phyloP scores from a whole-genome alignment of 2,888 invertebrate genomes.

The Mystacides longicornis region DNA sequence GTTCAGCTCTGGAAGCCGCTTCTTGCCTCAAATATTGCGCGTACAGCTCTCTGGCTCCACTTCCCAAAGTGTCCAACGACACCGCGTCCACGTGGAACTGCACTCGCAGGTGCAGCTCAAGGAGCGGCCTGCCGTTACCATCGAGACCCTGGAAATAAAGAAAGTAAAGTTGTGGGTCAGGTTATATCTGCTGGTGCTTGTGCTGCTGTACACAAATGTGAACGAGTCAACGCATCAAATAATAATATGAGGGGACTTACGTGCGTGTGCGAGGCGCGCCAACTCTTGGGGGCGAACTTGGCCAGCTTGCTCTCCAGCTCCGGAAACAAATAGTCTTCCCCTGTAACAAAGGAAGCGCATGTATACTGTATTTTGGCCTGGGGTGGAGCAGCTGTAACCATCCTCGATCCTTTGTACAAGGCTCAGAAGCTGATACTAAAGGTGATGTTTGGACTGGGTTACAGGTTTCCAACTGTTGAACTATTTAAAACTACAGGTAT shows the following conservation, averaged over 20 bases:
- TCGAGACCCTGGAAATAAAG: constrained; percentile 65
- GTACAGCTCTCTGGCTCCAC: constrained; percentile 80
- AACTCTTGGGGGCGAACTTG: constrained; percentile 93
- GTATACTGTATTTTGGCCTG: no score
- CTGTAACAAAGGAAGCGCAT: constrained; percentile 55
- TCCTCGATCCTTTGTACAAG: no score
- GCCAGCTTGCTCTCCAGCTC: constrained; percentile 92
- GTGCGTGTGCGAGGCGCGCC: constrained; percentile 90
- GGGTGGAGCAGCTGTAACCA: no score
- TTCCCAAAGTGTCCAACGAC: constrained; percentile 81
- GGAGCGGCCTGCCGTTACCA: constrained; percentile 80
- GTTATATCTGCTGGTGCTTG: no score
- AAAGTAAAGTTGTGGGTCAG: no score
- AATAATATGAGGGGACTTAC: constrained; percentile 62
- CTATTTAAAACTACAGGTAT: no score
- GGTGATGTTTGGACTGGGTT: no score
- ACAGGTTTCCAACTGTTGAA: no score
- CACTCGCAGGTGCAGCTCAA: constrained; percentile 84
- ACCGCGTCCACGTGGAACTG: constrained; percentile 93
- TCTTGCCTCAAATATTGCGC: constrained; percentile 85
- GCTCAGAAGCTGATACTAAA: no score
- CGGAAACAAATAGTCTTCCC: constrained; percentile 93
- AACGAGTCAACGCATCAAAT: no score
- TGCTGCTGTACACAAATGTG: no score
- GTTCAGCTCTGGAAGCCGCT: constrained; percentile 53